These are phyloP conservation scores for Holothuria scabra DNA, from an alignment of 53 echinoderm and acorn worm genomes.

Conservation along the genomic window DNA sequence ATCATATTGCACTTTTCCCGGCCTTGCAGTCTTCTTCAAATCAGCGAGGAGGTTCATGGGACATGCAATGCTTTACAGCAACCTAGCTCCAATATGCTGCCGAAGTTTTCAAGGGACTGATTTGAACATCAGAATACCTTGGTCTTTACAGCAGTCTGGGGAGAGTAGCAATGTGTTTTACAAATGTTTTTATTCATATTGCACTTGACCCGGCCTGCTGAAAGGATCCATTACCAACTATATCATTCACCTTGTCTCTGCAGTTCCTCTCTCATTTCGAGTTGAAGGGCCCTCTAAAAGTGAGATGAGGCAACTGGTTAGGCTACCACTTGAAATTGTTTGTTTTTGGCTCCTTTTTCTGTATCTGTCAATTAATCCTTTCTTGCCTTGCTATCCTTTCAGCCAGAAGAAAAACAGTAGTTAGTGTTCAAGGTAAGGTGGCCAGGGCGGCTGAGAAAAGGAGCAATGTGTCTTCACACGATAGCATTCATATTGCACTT, in stretches of 20 bases:
- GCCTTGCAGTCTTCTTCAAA: constrained; percentile 23
- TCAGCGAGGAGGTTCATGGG: no score
- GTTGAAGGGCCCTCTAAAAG: no score
- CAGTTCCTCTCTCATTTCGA: no score
- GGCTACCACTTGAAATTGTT: no score
- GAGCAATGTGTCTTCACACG: constrained; percentile 8
- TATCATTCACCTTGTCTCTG: no score
- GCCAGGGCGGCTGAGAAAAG: constrained; percentile 27
- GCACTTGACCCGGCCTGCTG: constrained; percentile 55
- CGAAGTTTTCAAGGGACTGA: background rate
- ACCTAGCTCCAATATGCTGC: background rate
- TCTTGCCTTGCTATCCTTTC: no score
- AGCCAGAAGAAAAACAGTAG: no score
- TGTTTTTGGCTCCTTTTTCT: no score
- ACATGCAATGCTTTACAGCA: no score
- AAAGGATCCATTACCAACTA: background rate
- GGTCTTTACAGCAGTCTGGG: constrained; percentile 17
- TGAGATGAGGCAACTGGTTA: no score
- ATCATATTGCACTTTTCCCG: constrained; percentile 53
- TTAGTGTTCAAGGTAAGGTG: no score
- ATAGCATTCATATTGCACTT: constrained; percentile 45
- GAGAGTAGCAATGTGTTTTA: constrained; percentile 12
- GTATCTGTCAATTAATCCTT: no score
- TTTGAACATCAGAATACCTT: background rate
- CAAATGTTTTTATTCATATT: background rate